Evolutionary conservation across 1,140 invertebrate genomes (phyloP).

Genomic region (Brachionus koreanus): DNA sequence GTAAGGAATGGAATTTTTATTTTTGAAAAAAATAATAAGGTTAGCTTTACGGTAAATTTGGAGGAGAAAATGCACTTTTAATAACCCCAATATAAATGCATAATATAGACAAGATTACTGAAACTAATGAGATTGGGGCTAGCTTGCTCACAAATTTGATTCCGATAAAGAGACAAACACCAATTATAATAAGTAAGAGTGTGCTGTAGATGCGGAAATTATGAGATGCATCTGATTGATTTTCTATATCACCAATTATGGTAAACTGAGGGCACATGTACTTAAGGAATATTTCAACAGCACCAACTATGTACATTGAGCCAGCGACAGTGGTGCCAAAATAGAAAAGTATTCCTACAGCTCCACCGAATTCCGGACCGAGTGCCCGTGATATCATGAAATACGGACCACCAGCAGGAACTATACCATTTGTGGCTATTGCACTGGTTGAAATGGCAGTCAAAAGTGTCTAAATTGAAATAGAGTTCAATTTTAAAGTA

Average conservation of each 20-base stretch:
- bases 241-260: slow-evolving; percentile 76
- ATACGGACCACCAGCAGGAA: slow-evolving; percentile 95
- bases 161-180: slow-evolving; percentile 88
- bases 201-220: slow-evolving; percentile 97
- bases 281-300: slow-evolving; percentile 94
- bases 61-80: slow-evolving; percentile 39
- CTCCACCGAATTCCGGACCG: slow-evolving; percentile 95
- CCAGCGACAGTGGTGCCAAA: slow-evolving; percentile 94
- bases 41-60: slow-evolving; percentile 9
- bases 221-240: slow-evolving; percentile 63
- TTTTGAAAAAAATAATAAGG: not conserved
- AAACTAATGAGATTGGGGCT: slow-evolving; percentile 88
- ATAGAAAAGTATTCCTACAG: slow-evolving; percentile 96
- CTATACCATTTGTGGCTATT: slow-evolving; percentile 97
- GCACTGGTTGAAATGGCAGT: slow-evolving; percentile 98
- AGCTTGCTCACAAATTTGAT: slow-evolving; percentile 99
- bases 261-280: slow-evolving; percentile 88
- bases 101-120: slow-evolving; percentile 89
- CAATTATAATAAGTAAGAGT: slow-evolving; percentile 78
- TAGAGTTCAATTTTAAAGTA: not conserved
- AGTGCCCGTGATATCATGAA: slow-evolving; percentile 98
- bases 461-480: slow-evolving; percentile 70
- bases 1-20: not conserved
- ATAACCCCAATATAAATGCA: slow-evolving; percentile 80
- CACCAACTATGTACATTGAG: slow-evolving; percentile 92